These are phyloP conservation scores for Drosophila ironensis DNA, from an alignment of 1,140 invertebrate species.

Conservation along the genomic window DNA sequence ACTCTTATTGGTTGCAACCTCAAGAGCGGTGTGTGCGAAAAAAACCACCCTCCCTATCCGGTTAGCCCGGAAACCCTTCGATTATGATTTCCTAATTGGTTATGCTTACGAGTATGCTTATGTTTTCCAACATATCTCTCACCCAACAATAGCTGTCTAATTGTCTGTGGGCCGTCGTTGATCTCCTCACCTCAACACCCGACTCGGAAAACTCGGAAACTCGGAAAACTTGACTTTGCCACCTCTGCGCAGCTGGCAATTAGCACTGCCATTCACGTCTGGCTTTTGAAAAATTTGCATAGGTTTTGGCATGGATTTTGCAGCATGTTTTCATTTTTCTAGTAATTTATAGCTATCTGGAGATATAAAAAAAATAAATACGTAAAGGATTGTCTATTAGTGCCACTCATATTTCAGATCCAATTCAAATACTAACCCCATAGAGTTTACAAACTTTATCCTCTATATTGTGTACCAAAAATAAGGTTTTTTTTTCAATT, in stretches of 20 bases:
- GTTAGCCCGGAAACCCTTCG: not conserved
- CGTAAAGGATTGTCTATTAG: no score
- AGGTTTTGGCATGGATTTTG: not conserved
- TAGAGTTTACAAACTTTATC: no score
- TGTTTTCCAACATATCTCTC: slow-evolving; percentile 29
- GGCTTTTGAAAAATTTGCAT: slow-evolving; percentile 33
- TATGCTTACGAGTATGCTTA: slow-evolving; percentile 42
- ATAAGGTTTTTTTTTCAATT: no score
- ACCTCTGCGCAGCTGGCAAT: slow-evolving; percentile 50
- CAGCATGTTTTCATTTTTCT: not conserved
- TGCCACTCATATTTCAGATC: no score
- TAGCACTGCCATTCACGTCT: slow-evolving; percentile 46
- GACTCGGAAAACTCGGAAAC: slow-evolving; percentile 16
- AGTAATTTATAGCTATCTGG: not conserved
- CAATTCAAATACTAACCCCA: no score
- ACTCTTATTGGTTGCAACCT: slow-evolving; percentile 42
- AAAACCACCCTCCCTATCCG: slow-evolving; percentile 51
- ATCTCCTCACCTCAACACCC: slow-evolving; percentile 18
- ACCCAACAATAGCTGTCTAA: slow-evolving; percentile 53
- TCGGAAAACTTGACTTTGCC: not conserved
- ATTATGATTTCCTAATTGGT: slow-evolving; percentile 57
- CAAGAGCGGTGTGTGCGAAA: no score
- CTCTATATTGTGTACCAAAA: no score
- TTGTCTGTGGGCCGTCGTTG: slow-evolving; percentile 26
- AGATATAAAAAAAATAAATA: not conserved